Percentiles rank a stretch among this genome's conserved stretches.
These are phyloP conservation scores for Venturia canescens DNA, from an alignment of 1,140 invertebrate species.

Conservation along the genomic window DNA sequence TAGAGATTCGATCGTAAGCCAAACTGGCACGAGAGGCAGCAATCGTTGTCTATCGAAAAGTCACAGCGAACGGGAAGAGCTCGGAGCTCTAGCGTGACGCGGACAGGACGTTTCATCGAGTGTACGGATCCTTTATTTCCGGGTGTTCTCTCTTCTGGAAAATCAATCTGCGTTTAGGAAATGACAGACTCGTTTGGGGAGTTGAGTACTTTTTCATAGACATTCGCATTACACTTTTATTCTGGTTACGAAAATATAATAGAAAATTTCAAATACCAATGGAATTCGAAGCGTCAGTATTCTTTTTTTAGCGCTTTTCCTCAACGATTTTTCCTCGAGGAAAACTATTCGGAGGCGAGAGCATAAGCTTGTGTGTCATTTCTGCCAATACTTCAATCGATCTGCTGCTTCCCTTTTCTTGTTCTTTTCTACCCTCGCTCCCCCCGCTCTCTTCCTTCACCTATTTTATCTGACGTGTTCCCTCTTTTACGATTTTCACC, in stretches of 20 bases:
- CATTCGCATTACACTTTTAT: too few relatives aligned
- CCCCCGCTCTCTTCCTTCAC: neutral
- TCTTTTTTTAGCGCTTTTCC: neutral
- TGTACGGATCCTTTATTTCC: too few relatives aligned
- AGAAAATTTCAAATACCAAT: neutral
- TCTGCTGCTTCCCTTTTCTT: conserved; percentile 3
- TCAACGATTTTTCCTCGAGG: conserved; percentile 49
- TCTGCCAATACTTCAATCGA: conserved; percentile 17
- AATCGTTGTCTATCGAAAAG: too few relatives aligned
- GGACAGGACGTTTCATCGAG: too few relatives aligned
- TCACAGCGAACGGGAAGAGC: too few relatives aligned
- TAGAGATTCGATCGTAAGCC: neutral
- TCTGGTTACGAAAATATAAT: too few relatives aligned
- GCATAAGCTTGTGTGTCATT: conserved; percentile 41
- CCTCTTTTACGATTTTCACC: conserved; percentile 3
- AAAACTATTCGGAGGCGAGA: conserved; percentile 51
- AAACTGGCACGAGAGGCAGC: neutral
- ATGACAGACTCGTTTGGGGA: too few relatives aligned
- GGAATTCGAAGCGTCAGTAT: neutral
- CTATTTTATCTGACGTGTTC: neutral
- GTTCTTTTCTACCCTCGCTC: too few relatives aligned
- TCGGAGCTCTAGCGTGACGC: too few relatives aligned
- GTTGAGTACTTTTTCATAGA: too few relatives aligned
- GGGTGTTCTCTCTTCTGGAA: too few relatives aligned
- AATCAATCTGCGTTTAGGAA: too few relatives aligned